Percentiles rank a stretch among this genome's conserved stretches.
Conservation (phyloP, 2,797 vertebrate species). For the Nasua narica region DNA sequence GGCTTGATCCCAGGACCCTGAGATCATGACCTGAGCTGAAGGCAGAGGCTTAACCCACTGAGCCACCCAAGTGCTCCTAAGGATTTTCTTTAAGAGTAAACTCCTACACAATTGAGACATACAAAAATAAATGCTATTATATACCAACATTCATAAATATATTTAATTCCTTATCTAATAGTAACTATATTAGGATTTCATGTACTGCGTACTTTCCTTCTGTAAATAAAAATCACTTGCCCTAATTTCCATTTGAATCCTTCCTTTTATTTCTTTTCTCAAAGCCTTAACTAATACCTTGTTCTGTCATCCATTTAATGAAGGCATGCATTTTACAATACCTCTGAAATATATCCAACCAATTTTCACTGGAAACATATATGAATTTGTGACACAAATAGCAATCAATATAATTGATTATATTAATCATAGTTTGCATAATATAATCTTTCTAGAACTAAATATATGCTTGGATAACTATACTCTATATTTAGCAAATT, state of each 20-base stretch:
- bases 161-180: neutral
- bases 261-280: neutral
- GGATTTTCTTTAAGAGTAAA: neutral
- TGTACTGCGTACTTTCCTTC: neutral
- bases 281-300: neutral
- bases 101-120: neutral
- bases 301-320: neutral
- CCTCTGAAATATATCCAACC: neutral
- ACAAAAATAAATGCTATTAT: neutral
- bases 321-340: neutral
- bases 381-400: neutral
- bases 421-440: neutral
- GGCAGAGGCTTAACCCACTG: too few species aligned
- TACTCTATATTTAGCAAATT: neutral
- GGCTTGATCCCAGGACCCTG: too few species aligned
- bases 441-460: neutral
- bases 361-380: neutral
- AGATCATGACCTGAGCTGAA: too few species aligned
- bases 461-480: neutral
- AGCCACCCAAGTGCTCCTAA: too few species aligned
- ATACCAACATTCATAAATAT: neutral
- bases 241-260: neutral
- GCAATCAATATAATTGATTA: neutral
- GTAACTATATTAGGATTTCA: neutral
- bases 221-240: neutral